Percentiles rank a stretch among this genome's conserved stretches.
phyloP scores from a whole-genome alignment of 2,888 invertebrate species.

The Oscheius myriophilus region DNA sequence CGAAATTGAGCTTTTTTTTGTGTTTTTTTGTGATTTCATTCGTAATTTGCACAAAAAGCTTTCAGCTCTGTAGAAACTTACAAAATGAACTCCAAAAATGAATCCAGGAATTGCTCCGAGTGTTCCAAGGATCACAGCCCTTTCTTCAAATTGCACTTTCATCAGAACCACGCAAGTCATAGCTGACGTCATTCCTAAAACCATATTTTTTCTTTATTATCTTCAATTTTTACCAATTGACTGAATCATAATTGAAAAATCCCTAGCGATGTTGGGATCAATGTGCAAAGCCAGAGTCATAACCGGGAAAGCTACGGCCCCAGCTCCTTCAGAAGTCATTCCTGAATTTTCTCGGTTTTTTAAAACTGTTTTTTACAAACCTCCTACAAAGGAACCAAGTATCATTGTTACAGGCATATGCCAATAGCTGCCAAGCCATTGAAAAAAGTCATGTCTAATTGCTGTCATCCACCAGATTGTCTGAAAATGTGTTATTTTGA shows the following conservation, averaged over 20 bases:
- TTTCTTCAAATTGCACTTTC: slow-evolving; percentile 63
- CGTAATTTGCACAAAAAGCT: no score
- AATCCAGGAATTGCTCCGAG: slow-evolving; percentile 68
- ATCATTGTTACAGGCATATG: slow-evolving; percentile 70
- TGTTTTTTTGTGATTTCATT: no score
- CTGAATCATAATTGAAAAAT: slow-evolving; percentile 67
- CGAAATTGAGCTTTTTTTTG: neutral
- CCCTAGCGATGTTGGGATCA: slow-evolving; percentile 57
- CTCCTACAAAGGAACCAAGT: slow-evolving; percentile 67
- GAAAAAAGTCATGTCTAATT: slow-evolving; percentile 60
- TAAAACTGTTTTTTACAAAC: slow-evolving; percentile 27
- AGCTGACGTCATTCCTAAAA: slow-evolving; percentile 69
- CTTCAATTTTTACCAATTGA: slow-evolving; percentile 41
- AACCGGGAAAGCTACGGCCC: slow-evolving; percentile 67
- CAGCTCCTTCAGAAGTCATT: slow-evolving; percentile 67
- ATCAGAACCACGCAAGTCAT: slow-evolving; percentile 69
- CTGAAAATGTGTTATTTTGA: no score
- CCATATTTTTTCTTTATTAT: neutral
- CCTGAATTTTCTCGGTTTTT: slow-evolving; percentile 37
- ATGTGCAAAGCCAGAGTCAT: slow-evolving; percentile 66
- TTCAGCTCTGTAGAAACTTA: no score
- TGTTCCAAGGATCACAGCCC: slow-evolving; percentile 61
- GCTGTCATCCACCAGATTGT: slow-evolving; percentile 67
- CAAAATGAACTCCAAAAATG: slow-evolving; percentile 64
- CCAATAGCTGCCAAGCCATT: slow-evolving; percentile 63